Evolutionary conservation across 2,888 invertebrate genomes (phyloP).

Genomic region (Drosophila borealis): DNA sequence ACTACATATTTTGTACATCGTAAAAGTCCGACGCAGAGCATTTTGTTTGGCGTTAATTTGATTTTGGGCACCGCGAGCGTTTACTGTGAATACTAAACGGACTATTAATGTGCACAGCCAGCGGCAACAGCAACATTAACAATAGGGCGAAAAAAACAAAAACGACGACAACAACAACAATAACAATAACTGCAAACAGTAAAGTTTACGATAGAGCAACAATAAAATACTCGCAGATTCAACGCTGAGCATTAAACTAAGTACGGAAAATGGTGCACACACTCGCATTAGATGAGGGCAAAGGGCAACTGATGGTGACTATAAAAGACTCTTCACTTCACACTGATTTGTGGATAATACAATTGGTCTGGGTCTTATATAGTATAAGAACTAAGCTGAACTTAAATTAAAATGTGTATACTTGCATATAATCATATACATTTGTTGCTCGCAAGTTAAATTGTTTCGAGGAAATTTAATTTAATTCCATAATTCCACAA

Average conservation of each 20-base stretch:
- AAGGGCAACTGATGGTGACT: background rate
- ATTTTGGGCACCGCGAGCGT: slow-evolving; percentile 55
- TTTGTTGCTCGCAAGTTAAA: too few species aligned
- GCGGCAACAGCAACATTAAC: slow-evolving; percentile 21
- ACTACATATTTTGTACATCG: slow-evolving; percentile 55
- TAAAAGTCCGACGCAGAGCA: slow-evolving; percentile 55
- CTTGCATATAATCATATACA: too few species aligned
- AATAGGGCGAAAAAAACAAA: slow-evolving; percentile 10
- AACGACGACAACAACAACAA: slow-evolving; percentile 21
- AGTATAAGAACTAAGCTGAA: too few species aligned
- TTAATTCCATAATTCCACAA: too few species aligned
- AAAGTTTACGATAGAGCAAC: slow-evolving; percentile 37
- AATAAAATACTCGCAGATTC: slow-evolving; percentile 31
- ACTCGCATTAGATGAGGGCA: background rate
- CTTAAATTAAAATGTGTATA: too few species aligned
- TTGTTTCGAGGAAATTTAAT: too few species aligned
- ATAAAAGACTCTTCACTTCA: background rate
- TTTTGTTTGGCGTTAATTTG: slow-evolving; percentile 54
- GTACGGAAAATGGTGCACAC: background rate
- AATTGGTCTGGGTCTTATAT: background rate
- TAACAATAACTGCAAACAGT: slow-evolving; percentile 39
- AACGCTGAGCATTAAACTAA: slow-evolving; percentile 4
- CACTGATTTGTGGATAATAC: background rate
- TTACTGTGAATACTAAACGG: slow-evolving; percentile 69
- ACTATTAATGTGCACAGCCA: slow-evolving; percentile 58